phyloP scores from a whole-genome alignment of 2,113 vertebrate genomes.

The Octodon degus region DNA sequence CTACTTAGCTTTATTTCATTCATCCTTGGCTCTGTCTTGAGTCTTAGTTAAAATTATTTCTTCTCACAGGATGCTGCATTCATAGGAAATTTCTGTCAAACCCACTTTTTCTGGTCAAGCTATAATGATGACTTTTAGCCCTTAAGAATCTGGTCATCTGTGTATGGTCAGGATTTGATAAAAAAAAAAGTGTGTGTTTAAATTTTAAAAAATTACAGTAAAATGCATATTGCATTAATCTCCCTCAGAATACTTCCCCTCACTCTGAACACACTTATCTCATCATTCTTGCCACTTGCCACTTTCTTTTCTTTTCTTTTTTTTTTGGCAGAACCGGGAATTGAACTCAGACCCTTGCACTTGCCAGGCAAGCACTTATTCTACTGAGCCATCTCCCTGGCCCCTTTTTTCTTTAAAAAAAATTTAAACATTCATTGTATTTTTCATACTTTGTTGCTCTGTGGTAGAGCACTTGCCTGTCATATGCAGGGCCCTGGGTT shows the following conservation, averaged over 20 bases:
- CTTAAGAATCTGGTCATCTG: neutral
- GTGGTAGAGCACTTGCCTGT: neutral
- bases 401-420: neutral
- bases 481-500: neutral
- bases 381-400: no score
- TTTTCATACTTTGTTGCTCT: neutral
- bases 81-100: neutral
- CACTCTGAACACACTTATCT: neutral
- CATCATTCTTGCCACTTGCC: neutral
- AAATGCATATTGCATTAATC: neutral
- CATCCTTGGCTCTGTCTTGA: neutral
- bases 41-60: slow-evolving; percentile 39
- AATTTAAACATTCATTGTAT: neutral
- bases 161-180: neutral
- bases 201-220: neutral
- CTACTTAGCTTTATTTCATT: slow-evolving; percentile 40
- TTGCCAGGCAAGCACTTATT: no score
- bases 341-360: no score
- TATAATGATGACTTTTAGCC: neutral
- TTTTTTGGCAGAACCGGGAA: no score
- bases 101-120: neutral
- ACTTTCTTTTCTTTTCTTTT: neutral
- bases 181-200: neutral
- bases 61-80: slow-evolving; percentile 17
- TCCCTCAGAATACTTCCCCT: neutral